Evolutionary conservation across 2,113 vertebrate genomes (phyloP), one percentile per base, ranked within the genome.

Genomic region (Arothron firmamentum): DNA sequence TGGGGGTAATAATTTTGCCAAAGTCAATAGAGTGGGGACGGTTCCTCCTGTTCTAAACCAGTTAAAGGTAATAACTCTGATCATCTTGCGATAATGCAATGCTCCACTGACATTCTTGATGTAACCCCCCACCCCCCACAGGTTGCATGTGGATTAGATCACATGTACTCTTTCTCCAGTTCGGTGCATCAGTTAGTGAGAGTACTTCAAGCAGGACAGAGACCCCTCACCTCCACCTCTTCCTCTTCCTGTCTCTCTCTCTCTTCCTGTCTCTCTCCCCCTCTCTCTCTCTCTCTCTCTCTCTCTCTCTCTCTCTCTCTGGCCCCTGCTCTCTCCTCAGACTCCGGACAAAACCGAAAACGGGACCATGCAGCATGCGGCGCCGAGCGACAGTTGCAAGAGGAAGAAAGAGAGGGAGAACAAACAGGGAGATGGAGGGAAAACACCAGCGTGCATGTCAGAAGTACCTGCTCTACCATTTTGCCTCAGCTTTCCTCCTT

Each of bases 391-490:
- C 16, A 16, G 21, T 16, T 19, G 54, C 19, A 31, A 41, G 41
- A 50, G 21, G 43, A 23, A 67, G 21, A 53, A 49, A 50, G n/a
- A 17, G 4, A 31, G 8, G 12, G 38, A 25, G 38, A 23, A 45
- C 6, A 38, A 15, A 46, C 52, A 18, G 38, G 54, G 51, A 43
- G 34, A 63, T 42, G 42, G 20, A 49, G 84, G 86, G 74, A 45
- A 55, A n/a, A 61, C 42, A 85, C 54, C 34, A 86, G 54, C 42
- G 62, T 69, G 57, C 69, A 13, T 68, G 23, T 65, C 60, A 89
- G 63, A 72, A 81, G 87, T 93, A 94, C 93, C 93, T 97, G 92
- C 91, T 88, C 92, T 75, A 93, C 93, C 93, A 94, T 93, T 41
- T 87, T 89, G 88, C 80, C 90, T 83, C 80, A 89, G 90, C 87